phyloP scores from a whole-genome alignment of 1,140 invertebrate genomes.

The Tetragnatha versicolor region DNA sequence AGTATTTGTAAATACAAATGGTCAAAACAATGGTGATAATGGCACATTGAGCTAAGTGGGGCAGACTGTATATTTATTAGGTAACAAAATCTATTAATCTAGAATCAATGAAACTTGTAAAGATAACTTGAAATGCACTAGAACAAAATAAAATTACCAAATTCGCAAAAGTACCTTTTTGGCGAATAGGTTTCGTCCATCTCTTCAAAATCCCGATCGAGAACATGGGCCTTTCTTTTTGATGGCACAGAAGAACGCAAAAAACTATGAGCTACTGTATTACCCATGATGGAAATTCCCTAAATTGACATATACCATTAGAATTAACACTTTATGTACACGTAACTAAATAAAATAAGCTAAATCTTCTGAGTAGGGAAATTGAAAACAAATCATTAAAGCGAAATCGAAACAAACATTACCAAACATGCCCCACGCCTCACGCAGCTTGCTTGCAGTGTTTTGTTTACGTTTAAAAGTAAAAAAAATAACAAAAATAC shows the following conservation, averaged over 20 bases:
- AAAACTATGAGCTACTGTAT: constrained; percentile 35
- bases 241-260: constrained; percentile 7
- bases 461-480: too few species aligned
- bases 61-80: not conserved
- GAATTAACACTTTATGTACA: not conserved
- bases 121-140: not conserved
- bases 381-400: not conserved
- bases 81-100: not conserved
- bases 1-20: not conserved
- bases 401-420: constrained; percentile 13
- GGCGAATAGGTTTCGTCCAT: not conserved
- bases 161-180: constrained; percentile 6
- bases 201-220: constrained; percentile 4
- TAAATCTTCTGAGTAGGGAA: not conserved
- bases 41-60: too few species aligned
- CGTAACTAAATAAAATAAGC: not conserved
- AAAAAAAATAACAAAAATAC: too few species aligned
- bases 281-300: constrained; percentile 13
- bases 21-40: not conserved
- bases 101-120: not conserved
- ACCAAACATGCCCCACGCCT: too few species aligned
- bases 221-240: constrained; percentile 2
- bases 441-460: too few species aligned
- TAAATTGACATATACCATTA: not conserved
- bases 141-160: not conserved